Evolutionary conservation across 1,140 invertebrate species (phyloP).

Genomic region (Carcinoscorpius rotundicauda): DNA sequence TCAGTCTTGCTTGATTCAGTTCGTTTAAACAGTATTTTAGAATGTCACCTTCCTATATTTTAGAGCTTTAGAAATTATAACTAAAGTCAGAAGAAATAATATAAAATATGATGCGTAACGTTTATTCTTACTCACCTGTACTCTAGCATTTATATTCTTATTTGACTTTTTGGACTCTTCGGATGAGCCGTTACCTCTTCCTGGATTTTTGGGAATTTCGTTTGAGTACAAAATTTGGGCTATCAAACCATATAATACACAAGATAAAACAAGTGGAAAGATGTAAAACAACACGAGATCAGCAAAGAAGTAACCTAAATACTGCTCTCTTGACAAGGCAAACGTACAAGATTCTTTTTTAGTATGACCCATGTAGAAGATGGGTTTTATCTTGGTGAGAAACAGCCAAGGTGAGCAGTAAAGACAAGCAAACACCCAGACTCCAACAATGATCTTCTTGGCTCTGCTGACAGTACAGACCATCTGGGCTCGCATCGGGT

Average conservation of each 20-base stretch:
- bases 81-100: too few relatives aligned
- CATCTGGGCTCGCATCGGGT: slow-evolving; percentile 44
- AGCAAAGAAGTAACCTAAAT: slow-evolving; percentile 42
- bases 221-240: slow-evolving; percentile 39
- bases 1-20: too few relatives aligned
- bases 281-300: slow-evolving; percentile 48
- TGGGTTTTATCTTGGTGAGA: slow-evolving; percentile 35
- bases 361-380: background rate
- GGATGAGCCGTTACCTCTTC: slow-evolving; percentile 2
- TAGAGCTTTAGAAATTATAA: too few relatives aligned
- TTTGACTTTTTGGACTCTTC: slow-evolving; percentile 4
- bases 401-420: slow-evolving; percentile 45
- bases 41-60: too few relatives aligned
- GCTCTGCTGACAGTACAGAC: slow-evolving; percentile 44
- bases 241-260: slow-evolving; percentile 44
- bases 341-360: slow-evolving; percentile 33
- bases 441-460: slow-evolving; percentile 41
- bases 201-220: slow-evolving; percentile 15
- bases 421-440: slow-evolving; percentile 45
- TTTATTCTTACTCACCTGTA: slow-evolving; percentile 1
- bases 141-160: slow-evolving; percentile 1
- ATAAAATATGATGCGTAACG: too few relatives aligned
- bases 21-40: too few relatives aligned
- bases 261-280: slow-evolving; percentile 42
- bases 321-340: slow-evolving; percentile 37